These are phyloP conservation scores for Eulacestoma nigropectus DNA, from an alignment of 2,113 vertebrate species.

Conservation along the genomic window DNA sequence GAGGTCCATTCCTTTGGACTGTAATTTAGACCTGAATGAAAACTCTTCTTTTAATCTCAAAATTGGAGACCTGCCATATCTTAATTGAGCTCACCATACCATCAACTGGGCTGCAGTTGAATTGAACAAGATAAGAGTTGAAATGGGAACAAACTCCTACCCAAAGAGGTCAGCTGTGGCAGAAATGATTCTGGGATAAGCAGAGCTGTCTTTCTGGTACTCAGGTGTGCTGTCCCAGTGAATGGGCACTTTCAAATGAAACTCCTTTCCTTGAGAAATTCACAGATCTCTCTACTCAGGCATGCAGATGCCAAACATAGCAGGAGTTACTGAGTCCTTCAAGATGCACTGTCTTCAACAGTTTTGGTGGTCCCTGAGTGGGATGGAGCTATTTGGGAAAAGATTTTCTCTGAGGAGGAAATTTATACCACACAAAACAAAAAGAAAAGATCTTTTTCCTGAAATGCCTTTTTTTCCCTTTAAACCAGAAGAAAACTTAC, in stretches of 20 bases:
- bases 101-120: background rate
- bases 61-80: background rate
- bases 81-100: background rate
- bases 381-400: background rate
- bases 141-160: background rate
- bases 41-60: background rate
- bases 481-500: background rate
- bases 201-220: background rate
- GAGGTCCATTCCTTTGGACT: background rate
- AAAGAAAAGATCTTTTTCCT: background rate
- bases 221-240: background rate
- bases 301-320: background rate
- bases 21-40: background rate
- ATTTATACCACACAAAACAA: background rate
- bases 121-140: background rate
- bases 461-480: background rate
- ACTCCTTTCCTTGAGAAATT: background rate
- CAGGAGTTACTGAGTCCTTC: background rate
- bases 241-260: background rate
- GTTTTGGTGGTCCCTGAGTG: background rate
- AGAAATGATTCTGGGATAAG: background rate
- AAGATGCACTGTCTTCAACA: background rate
- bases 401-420: background rate
- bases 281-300: background rate
- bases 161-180: background rate